phyloP scores from a whole-genome alignment of 2,113 vertebrate species.

The Stercorarius parasiticus region DNA sequence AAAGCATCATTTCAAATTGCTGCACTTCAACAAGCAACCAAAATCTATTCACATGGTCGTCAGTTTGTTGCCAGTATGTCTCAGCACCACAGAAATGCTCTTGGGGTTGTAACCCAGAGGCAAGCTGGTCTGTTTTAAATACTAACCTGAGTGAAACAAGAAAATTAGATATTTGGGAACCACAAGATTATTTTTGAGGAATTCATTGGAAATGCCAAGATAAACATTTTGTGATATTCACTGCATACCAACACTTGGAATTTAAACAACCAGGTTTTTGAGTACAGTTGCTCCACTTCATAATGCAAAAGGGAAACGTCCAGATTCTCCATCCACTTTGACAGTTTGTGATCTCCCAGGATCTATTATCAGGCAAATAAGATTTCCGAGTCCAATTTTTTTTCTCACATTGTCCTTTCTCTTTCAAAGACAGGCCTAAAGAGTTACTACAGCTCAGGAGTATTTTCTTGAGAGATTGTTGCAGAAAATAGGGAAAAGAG shows the following conservation, averaged over 20 bases:
- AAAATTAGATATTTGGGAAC: neutral
- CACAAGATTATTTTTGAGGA: neutral
- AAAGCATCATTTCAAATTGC: neutral
- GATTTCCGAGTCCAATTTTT: neutral
- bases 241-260: neutral
- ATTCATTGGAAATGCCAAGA: neutral
- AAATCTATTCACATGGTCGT: neutral
- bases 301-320: neutral
- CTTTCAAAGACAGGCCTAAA: neutral
- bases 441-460: neutral
- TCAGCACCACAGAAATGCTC: neutral
- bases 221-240: neutral
- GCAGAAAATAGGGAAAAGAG: neutral
- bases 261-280: neutral
- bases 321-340: neutral
- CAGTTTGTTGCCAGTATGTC: neutral
- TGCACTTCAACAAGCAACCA: neutral
- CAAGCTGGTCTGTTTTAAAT: neutral
- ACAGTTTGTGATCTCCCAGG: neutral
- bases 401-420: neutral
- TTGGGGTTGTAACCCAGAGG: neutral
- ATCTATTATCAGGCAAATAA: neutral
- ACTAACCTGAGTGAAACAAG: neutral
- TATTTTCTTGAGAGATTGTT: neutral
- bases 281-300: too few species aligned